Evolutionary conservation across 2,797 vertebrate species (phyloP).

Genomic region (Sebastes elongatus): DNA sequence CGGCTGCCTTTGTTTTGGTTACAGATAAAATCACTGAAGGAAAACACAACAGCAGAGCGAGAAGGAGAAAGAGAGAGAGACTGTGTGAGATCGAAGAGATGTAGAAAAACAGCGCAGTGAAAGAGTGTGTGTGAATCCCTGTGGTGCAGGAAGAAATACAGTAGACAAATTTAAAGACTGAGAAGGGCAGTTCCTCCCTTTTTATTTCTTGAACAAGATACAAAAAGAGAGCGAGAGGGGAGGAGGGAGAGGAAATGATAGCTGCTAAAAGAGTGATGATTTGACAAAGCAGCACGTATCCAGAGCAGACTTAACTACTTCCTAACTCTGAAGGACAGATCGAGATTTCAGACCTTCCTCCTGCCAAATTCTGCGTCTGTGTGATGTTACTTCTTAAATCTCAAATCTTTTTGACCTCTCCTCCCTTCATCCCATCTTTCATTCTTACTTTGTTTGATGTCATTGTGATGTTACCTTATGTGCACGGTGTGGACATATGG

Average conservation of each 20-base stretch:
- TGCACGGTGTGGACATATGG: slow-evolving; percentile 81
- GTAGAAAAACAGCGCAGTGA: slow-evolving; percentile 33
- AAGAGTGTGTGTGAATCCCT: slow-evolving; percentile 20
- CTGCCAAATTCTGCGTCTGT: slow-evolving; percentile 8
- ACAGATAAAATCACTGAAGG: slow-evolving; percentile 73
- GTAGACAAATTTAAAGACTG: slow-evolving; percentile 37
- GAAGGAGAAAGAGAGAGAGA: slow-evolving; percentile 13
- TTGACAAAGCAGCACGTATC: slow-evolving; percentile 43
- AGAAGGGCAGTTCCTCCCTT: slow-evolving; percentile 12
- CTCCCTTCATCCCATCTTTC: slow-evolving; percentile 13
- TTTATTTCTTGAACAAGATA: slow-evolving; percentile 38
- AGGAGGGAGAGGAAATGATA: slow-evolving; percentile 52
- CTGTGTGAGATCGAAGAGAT: slow-evolving; percentile 12
- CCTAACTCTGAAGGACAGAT: slow-evolving; percentile 5
- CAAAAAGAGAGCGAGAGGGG: neutral
- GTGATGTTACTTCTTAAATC: neutral
- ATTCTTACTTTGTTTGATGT: slow-evolving; percentile 76
- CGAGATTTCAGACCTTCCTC: neutral
- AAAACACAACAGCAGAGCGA: slow-evolving; percentile 55
- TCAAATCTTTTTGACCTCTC: neutral
- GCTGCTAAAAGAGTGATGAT: slow-evolving; percentile 53
- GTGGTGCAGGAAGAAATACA: slow-evolving; percentile 37
- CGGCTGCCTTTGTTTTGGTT: slow-evolving; percentile 77
- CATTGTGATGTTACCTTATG: slow-evolving; percentile 78
- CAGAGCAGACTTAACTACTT: slow-evolving; percentile 19